These are phyloP conservation scores for Dysidea cf. avara DNA, from an alignment of 37 sponge, comb jelly and placozoan genomes.

Conservation along the genomic window DNA sequence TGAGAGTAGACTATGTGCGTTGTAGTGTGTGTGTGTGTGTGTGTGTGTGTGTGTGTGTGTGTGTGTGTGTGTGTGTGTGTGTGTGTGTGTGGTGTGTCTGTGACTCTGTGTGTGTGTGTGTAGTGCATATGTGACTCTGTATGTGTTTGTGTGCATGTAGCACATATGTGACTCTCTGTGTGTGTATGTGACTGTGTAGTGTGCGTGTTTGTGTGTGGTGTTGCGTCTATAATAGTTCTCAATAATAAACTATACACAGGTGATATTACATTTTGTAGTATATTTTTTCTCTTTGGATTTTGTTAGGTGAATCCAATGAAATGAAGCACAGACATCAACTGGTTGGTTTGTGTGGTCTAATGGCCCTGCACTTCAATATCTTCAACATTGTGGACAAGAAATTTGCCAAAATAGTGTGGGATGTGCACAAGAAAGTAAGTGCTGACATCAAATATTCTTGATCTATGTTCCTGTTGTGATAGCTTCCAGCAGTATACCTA, in stretches of 20 bases:
- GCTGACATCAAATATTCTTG: background rate
- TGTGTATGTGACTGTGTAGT: background rate
- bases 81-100: slow-evolving; percentile 6
- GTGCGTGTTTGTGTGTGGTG: too few species aligned
- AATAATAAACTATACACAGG: too few species aligned
- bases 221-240: too few species aligned
- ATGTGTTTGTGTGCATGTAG: background rate
- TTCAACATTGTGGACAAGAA: slow-evolving; percentile 77
- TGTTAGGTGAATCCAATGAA: slow-evolving; percentile 61
- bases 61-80: slow-evolving; percentile 13
- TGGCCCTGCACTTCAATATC: slow-evolving; percentile 69
- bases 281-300: too few species aligned
- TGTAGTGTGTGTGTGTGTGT: too few species aligned
- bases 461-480: background rate
- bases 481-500: slow-evolving; percentile 82
- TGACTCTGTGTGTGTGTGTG: background rate
- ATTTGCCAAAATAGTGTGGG: slow-evolving; percentile 74
- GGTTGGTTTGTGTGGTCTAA: slow-evolving; percentile 71
- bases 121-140: background rate
- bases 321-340: slow-evolving; percentile 57
- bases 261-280: too few species aligned
- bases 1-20: slow-evolving; percentile 26
- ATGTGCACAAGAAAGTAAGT: slow-evolving; percentile 83
- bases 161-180: background rate
- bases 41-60: background rate